Conservation (phyloP, 1,140 invertebrate genomes). For the Bombyx mori region ASM3026992v2 NC_085111.1:18536001-18536500, state of each 20-base stretch:
- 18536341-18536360: too few relatives aligned
- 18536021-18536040: neutral
- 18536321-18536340: too few relatives aligned
- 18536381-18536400: too few relatives aligned
- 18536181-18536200: slow-evolving; percentile 95
- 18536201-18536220: slow-evolving; percentile 93
- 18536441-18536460: too few relatives aligned
- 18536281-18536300: too few relatives aligned
- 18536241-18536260: neutral
- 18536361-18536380: too few relatives aligned
- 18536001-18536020: neutral
- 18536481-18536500: too few relatives aligned
- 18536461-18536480: too few relatives aligned
- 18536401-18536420: too few relatives aligned
- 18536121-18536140: slow-evolving; percentile 90
- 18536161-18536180: slow-evolving; percentile 86
- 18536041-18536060: neutral
- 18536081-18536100: slow-evolving; percentile 41
- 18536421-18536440: too few relatives aligned
- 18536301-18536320: too few relatives aligned
- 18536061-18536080: neutral
- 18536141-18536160: slow-evolving; percentile 93
- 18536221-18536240: slow-evolving; percentile 80
- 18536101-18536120: slow-evolving; percentile 90
- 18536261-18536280: too few relatives aligned